Evolutionary conservation across 1,140 invertebrate genomes (phyloP).

Genomic region (Leucophenga varia): DNA sequence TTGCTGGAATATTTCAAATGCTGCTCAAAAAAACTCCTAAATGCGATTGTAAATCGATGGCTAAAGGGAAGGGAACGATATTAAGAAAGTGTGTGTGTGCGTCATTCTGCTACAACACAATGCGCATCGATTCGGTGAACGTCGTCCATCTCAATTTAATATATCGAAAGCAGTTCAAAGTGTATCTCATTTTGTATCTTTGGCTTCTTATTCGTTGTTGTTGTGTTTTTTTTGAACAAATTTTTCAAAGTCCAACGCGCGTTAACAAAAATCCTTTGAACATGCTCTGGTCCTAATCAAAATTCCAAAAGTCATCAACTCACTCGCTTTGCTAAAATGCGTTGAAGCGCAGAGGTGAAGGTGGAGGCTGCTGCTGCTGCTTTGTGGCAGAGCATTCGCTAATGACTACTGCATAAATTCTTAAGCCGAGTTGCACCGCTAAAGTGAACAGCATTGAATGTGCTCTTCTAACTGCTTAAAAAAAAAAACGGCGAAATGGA

Average conservation of each 20-base stretch:
- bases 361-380: too few species aligned
- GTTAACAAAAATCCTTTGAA: slow-evolving; percentile 53
- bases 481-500: slow-evolving; percentile 32
- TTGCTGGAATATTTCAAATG: slow-evolving; percentile 44
- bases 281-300: slow-evolving; percentile 52
- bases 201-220: not conserved
- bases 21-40: too few species aligned
- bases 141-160: too few species aligned
- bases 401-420: slow-evolving; percentile 49
- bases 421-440: slow-evolving; percentile 29
- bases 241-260: slow-evolving; percentile 51
- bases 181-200: not conserved
- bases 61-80: too few species aligned
- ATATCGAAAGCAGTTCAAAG: not conserved
- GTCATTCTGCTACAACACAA: too few species aligned
- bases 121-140: too few species aligned
- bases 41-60: too few species aligned
- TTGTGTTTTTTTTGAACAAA: slow-evolving; percentile 14
- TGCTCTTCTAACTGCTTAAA: slow-evolving; percentile 20
- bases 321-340: too few species aligned
- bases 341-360: too few species aligned
- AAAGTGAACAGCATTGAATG: too few species aligned
- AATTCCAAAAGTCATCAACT: slow-evolving; percentile 51
- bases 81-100: too few species aligned
- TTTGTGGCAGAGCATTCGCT: slow-evolving; percentile 25